Evolutionary conservation across 1,140 invertebrate species (phyloP).

Genomic region (Drosophila rufa): DNA sequence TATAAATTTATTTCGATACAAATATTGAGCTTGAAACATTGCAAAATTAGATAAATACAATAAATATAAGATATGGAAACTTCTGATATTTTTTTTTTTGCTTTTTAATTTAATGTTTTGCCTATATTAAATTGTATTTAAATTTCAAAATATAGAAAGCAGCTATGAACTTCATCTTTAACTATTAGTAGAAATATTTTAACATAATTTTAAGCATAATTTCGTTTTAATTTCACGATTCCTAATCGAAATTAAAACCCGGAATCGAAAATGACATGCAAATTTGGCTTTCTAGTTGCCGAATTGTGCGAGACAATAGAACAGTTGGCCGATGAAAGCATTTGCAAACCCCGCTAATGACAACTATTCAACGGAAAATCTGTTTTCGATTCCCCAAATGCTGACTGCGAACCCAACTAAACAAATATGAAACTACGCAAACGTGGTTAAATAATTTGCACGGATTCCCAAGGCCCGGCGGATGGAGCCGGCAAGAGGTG

Average conservation of each 20-base stretch:
- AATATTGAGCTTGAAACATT: too few relatives aligned
- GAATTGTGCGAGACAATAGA: constrained; percentile 35
- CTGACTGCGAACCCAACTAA: constrained; percentile 20
- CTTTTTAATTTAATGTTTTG: too few relatives aligned
- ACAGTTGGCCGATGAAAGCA: constrained; percentile 31
- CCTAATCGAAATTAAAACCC: background rate
- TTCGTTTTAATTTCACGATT: background rate
- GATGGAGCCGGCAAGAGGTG: background rate
- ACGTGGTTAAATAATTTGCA: constrained; percentile 37
- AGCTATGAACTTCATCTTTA: too few relatives aligned
- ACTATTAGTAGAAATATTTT: background rate
- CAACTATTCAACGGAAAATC: constrained; percentile 55
- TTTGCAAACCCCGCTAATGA: constrained; percentile 43
- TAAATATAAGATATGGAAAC: too few relatives aligned
- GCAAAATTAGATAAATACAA: too few relatives aligned
- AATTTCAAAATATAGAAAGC: too few relatives aligned
- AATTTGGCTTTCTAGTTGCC: constrained; percentile 20
- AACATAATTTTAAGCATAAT: background rate
- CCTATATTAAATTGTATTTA: too few relatives aligned
- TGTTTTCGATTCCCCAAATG: constrained; percentile 12
- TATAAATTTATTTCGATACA: too few relatives aligned
- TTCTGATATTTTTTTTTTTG: too few relatives aligned
- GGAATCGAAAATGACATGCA: background rate
- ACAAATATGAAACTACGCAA: constrained; percentile 44
- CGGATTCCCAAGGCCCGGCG: constrained; percentile 46